Conservation (phyloP, 1,140 invertebrate species). For the Megathymus violae region DNA sequence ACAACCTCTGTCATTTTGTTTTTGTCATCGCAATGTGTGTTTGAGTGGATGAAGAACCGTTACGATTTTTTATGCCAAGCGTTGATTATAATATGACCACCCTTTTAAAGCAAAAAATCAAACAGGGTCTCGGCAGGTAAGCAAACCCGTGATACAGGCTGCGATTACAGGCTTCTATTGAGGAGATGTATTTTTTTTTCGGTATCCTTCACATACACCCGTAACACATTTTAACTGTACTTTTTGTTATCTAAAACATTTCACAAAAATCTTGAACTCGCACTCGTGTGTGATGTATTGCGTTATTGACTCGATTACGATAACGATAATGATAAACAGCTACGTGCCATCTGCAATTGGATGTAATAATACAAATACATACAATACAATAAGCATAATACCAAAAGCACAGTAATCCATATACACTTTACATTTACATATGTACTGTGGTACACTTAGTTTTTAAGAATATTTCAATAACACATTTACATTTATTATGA, state of each 20-base stretch:
- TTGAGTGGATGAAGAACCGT: conserved; percentile 68
- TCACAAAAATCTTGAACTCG: conserved; percentile 3
- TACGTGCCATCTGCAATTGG: background rate
- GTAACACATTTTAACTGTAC: conserved; percentile 63
- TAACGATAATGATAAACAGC: conserved; percentile 18
- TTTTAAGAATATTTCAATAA: too few species aligned
- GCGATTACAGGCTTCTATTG: conserved; percentile 60
- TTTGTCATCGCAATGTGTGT: conserved; percentile 75
- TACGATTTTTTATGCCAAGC: conserved; percentile 66
- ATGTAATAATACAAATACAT: too few species aligned
- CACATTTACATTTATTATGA: too few species aligned
- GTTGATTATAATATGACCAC: conserved; percentile 63
- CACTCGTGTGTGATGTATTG: background rate
- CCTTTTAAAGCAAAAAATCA: conserved; percentile 73
- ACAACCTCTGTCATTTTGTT: conserved; percentile 75
- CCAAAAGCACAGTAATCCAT: too few species aligned
- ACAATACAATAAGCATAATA: too few species aligned
- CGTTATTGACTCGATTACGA: conserved; percentile 15
- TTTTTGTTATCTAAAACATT: conserved; percentile 20
- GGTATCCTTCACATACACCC: conserved; percentile 50
- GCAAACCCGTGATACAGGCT: conserved; percentile 66
- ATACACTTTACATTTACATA: too few species aligned
- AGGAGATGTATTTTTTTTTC: conserved; percentile 64
- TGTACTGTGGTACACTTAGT: too few species aligned
- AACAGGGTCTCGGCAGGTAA: conserved; percentile 67